Evolutionary conservation across 64 coral and sea anemone species (phyloP).

Genomic region (Orbicella faveolata): DNA sequence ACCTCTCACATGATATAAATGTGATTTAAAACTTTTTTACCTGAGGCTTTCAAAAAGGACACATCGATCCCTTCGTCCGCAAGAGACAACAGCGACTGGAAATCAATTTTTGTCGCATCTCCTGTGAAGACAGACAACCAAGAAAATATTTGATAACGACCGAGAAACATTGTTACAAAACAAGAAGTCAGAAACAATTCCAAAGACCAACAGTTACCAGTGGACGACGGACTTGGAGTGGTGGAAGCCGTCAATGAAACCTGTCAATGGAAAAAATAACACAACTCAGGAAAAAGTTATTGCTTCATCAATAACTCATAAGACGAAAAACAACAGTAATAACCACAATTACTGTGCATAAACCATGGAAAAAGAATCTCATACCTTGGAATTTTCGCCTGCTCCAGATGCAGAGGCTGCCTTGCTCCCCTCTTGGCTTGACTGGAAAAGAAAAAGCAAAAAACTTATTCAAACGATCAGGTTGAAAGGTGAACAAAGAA

Average conservation of each 20-base stretch:
- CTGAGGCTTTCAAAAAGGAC: conserved; percentile 39
- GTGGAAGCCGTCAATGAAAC: neutral
- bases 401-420: neutral
- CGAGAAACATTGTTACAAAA: neutral
- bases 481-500: too few species aligned
- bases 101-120: conserved; percentile 29
- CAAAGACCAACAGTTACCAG: neutral
- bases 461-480: neutral
- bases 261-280: neutral
- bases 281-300: too few species aligned
- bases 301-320: too few species aligned
- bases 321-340: neutral
- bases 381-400: conserved; percentile 11
- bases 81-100: conserved; percentile 52
- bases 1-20: too few species aligned
- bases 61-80: conserved; percentile 59
- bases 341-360: neutral
- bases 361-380: neutral
- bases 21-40: neutral
- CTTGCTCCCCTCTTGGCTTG: neutral
- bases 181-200: neutral
- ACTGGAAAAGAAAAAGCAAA: neutral
- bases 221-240: neutral
- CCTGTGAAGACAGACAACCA: neutral
- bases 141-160: neutral